Percentiles rank a stretch among this genome's conserved stretches.
These are phyloP conservation scores for Eupithecia insigniata DNA, from an alignment of 2,888 invertebrate species.

Conservation along the genomic window DNA sequence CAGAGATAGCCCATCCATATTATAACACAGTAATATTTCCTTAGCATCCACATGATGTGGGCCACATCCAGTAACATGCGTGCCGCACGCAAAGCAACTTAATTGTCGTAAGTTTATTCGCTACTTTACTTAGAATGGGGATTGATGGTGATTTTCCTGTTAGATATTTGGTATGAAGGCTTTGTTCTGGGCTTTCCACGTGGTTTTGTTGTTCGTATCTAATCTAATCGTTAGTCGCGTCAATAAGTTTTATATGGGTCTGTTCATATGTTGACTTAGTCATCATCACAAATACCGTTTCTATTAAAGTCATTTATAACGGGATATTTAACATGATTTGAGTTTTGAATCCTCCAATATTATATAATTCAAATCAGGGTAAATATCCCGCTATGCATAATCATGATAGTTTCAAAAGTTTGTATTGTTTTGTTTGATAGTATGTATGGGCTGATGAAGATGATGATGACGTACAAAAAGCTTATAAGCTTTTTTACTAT, in stretches of 20 bases:
- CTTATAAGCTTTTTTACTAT: no score
- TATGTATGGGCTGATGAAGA: no score
- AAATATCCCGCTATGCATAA: no score
- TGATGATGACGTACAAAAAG: no score
- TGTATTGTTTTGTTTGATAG: background rate
- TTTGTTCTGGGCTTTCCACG: constrained; percentile 25
- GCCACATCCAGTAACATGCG: constrained; percentile 48
- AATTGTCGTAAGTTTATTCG: constrained; percentile 45
- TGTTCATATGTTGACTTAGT: no score
- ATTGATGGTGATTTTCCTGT: constrained; percentile 38
- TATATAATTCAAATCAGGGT: no score
- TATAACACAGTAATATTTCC: constrained; percentile 39
- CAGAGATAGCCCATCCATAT: constrained; percentile 36
- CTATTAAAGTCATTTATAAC: no score
- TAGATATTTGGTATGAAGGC: constrained; percentile 26
- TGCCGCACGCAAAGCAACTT: constrained; percentile 58
- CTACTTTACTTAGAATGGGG: constrained; percentile 40
- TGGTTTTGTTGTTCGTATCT: background rate
- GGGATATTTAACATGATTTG: no score
- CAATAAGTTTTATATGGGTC: background rate
- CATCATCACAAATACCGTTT: no score
- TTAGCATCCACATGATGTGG: constrained; percentile 43
- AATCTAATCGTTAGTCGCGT: background rate
- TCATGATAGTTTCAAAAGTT: no score
- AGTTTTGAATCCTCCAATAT: no score